Evolutionary conservation across 2,888 invertebrate species (phyloP).

Genomic region (Nomada flava): DNA sequence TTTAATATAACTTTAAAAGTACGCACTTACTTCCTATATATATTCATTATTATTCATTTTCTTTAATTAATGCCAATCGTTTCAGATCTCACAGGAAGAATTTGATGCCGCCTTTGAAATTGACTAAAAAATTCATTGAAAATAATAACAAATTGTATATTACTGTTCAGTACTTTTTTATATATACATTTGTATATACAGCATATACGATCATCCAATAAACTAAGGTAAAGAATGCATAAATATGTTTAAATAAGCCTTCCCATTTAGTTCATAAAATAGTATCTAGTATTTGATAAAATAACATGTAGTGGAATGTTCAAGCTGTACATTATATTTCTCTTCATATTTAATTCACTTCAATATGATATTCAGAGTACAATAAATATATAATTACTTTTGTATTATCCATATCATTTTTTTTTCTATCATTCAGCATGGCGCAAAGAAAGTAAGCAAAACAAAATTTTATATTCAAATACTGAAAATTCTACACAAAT

Average conservation of each 20-base stretch:
- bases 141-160: neutral
- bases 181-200: constrained; percentile 8
- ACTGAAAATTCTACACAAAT: neutral
- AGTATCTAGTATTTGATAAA: constrained; percentile 2
- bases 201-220: constrained; percentile 3
- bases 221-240: constrained; percentile 24
- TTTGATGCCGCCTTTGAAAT: constrained; percentile 84
- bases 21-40: neutral
- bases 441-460: too few relatives aligned
- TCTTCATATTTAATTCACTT: neutral
- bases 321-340: neutral
- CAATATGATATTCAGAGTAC: constrained; percentile 2
- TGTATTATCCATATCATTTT: neutral
- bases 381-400: neutral
- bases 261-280: neutral
- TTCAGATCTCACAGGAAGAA: constrained; percentile 84
- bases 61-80: constrained; percentile 47
- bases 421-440: neutral
- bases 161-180: constrained; percentile 1
- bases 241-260: constrained; percentile 1
- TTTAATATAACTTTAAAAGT: constrained; percentile 7
- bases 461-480: too few relatives aligned
- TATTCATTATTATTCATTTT: neutral
- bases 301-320: neutral
- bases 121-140: constrained; percentile 15